A percentile compares a stretch with the other conserved stretches of the same genome.
phyloP scores from a whole-genome alignment of 92 coral and sea anemone species.

The Umimayanthus chanpuru region DNA sequence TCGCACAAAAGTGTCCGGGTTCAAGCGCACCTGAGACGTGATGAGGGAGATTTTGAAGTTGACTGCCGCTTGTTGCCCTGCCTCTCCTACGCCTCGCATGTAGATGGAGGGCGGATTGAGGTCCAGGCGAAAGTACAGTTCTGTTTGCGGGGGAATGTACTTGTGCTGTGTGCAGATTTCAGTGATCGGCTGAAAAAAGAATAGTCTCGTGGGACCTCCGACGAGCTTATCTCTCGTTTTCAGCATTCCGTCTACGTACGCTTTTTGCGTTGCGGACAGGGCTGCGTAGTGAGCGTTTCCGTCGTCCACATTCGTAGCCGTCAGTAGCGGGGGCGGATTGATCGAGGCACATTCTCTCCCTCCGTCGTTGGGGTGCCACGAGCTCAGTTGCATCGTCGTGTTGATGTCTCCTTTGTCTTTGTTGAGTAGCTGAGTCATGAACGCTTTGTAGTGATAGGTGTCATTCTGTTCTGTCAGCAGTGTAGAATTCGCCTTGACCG shows the following conservation, averaged over 20 bases:
- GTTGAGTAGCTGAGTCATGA: too few relatives aligned
- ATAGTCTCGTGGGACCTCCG: not conserved
- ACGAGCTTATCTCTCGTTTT: not conserved
- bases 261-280: too few relatives aligned
- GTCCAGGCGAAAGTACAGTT: not conserved
- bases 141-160: slow-evolving; percentile 4
- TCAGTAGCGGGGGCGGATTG: slow-evolving; percentile 3
- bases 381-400: not conserved
- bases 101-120: slow-evolving; percentile 6
- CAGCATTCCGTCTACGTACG: slow-evolving; percentile 1
- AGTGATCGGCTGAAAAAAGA: slow-evolving; percentile 10
- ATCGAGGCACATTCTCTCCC: slow-evolving; percentile 16
- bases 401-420: not conserved
- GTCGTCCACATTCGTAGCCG: slow-evolving; percentile 12
- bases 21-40: slow-evolving; percentile 17
- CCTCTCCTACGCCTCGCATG: not conserved
- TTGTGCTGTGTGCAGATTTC: slow-evolving; percentile 2
- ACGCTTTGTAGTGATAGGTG: too few relatives aligned
- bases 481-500: not conserved
- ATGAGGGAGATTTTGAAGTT: slow-evolving; percentile 5
- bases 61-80: not conserved
- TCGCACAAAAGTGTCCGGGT: slow-evolving; percentile 11
- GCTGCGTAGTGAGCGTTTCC: slow-evolving; percentile 15
- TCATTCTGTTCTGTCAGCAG: slow-evolving; percentile 1
- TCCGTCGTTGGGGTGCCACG: slow-evolving; percentile 11